Evolutionary conservation across 2,113 vertebrate genomes (phyloP).

Genomic region (Gracilinanus agilis): DNA sequence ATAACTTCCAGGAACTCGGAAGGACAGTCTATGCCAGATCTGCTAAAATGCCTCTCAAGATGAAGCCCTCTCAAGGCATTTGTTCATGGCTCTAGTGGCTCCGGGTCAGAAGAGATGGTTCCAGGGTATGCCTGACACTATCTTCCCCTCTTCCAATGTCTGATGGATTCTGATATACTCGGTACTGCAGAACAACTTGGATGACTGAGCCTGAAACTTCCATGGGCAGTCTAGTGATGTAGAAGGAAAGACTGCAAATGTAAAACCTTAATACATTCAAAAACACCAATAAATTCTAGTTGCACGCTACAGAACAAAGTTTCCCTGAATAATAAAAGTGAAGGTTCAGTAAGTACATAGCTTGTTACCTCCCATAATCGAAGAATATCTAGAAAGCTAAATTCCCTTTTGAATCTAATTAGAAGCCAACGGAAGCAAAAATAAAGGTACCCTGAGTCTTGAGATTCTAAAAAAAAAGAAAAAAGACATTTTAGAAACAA

Average conservation of each 20-base stretch:
- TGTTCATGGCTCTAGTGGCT: conserved; percentile 8
- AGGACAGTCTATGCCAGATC: neutral
- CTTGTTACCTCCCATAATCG: conserved; percentile 97
- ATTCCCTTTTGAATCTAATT: conserved; percentile 98
- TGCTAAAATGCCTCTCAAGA: neutral
- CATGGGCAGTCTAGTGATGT: neutral
- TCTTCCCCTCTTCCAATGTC: neutral
- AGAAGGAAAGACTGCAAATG: conserved; percentile 22
- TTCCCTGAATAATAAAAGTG: conserved; percentile 32
- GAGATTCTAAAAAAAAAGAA: conserved; percentile 89
- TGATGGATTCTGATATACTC: neutral
- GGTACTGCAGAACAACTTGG: conserved; percentile 18
- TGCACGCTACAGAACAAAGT: conserved; percentile 34
- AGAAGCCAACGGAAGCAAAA: conserved; percentile 99
- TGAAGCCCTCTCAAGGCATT: neutral
- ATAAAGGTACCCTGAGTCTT: conserved; percentile 98
- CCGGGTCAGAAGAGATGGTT: neutral
- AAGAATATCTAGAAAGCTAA: conserved; percentile 96
- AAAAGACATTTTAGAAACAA: conserved; percentile 40
- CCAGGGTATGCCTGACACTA: neutral
- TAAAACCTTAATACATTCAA: conserved; percentile 50
- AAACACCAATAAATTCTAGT: conserved; percentile 24
- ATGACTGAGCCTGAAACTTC: neutral
- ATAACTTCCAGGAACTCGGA: conserved; percentile 6
- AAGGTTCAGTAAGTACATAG: conserved; percentile 38